Percentiles rank a stretch among this genome's conserved stretches.
phyloP scores from a whole-genome alignment of 1,140 invertebrate genomes.

The Drosophila seguyi region DNA sequence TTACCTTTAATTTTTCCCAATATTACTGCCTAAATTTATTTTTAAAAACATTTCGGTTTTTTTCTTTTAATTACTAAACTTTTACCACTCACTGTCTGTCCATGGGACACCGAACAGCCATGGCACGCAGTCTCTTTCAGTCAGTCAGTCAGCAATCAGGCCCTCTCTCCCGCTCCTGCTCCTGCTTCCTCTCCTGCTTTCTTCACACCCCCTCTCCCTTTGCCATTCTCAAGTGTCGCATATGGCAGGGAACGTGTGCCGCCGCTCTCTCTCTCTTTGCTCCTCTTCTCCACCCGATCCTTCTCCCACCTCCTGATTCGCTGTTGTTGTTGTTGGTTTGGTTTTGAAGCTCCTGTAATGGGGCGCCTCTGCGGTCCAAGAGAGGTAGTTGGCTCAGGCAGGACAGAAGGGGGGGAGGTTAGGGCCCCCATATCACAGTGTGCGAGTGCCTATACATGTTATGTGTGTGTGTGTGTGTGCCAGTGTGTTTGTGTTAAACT shows the following conservation, averaged over 20 bases:
- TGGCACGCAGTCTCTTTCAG: constrained; percentile 40
- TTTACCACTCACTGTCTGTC: constrained; percentile 35
- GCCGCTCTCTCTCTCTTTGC: background rate
- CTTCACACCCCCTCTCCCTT: background rate
- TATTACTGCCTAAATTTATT: background rate
- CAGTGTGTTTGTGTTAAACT: constrained; percentile 63
- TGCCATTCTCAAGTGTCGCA: constrained; percentile 50
- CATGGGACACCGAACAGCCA: constrained; percentile 2
- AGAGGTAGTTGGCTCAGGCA: background rate
- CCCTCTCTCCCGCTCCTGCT: constrained; percentile 9
- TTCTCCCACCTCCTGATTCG: constrained; percentile 15
- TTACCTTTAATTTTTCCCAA: background rate
- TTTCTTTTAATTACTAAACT: background rate
- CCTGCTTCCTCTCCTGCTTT: background rate
- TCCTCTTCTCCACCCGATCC: constrained; percentile 1
- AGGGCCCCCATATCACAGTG: constrained; percentile 34
- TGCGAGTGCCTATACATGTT: constrained; percentile 40
- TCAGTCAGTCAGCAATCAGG: constrained; percentile 52
- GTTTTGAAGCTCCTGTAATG: constrained; percentile 56
- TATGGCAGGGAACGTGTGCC: constrained; percentile 72
- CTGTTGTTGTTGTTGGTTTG: constrained; percentile 37
- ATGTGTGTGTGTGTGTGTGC: constrained; percentile 30
- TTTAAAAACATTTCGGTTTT: background rate
- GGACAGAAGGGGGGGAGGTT: constrained; percentile 14
- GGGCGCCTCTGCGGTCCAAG: constrained; percentile 37